These are phyloP conservation scores for Ibidorhyncha struthersii DNA, from an alignment of 2,113 vertebrate genomes.

Conservation along the genomic window DNA sequence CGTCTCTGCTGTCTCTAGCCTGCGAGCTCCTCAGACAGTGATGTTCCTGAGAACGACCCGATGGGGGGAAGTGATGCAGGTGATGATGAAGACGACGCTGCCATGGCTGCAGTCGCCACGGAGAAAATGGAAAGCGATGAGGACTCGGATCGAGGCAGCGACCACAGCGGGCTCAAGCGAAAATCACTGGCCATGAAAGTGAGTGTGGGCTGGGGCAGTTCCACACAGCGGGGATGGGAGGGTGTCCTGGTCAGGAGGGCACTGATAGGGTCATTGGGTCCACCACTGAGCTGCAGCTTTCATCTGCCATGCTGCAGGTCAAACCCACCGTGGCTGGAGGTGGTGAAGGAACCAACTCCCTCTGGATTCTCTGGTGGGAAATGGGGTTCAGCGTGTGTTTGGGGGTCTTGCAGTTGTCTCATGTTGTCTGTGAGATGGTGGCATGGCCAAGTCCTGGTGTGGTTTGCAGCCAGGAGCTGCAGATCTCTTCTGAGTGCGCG, in stretches of 20 bases:
- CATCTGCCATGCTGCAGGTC: rapidly evolving
- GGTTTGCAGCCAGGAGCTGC: background rate
- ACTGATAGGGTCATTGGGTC: rapidly evolving
- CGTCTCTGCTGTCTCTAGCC: constrained; percentile 61
- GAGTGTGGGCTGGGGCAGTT: background rate
- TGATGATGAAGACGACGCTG: constrained; percentile 66
- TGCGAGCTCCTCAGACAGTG: constrained; percentile 91
- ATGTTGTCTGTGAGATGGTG: background rate
- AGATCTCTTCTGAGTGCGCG: rapidly evolving
- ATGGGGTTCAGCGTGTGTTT: rapidly evolving
- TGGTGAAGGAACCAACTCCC: background rate
- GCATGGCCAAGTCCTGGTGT: background rate
- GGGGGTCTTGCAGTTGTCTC: background rate
- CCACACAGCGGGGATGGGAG: rapidly evolving
- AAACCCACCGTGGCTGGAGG: rapidly evolving
- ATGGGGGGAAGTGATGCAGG: constrained; percentile 75
- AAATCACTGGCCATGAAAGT: constrained; percentile 71
- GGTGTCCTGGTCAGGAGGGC: background rate
- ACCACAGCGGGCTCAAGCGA: constrained; percentile 79
- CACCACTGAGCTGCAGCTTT: too few species aligned
- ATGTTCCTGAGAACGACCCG: constrained; percentile 78
- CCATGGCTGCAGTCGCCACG: background rate
- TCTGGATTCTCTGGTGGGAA: background rate
- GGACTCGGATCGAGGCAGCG: constrained; percentile 87
- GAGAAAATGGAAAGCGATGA: constrained; percentile 81